Percentiles rank a stretch among this genome's conserved stretches.
phyloP scores from a whole-genome alignment of 2,113 vertebrate species.

The human region DNA sequence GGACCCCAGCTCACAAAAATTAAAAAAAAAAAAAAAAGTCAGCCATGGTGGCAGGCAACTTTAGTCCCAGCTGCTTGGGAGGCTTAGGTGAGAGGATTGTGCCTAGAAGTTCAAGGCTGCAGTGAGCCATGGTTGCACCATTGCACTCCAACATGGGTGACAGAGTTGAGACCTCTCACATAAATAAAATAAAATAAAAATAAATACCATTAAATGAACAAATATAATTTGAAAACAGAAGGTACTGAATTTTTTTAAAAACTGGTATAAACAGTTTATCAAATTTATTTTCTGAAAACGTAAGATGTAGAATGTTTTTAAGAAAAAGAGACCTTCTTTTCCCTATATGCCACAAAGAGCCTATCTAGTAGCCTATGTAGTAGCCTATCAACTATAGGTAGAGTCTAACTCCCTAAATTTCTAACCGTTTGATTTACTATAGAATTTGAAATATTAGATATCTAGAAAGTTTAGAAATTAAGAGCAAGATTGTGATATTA shows the following conservation, averaged over 20 bases:
- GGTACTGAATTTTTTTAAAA: neutral
- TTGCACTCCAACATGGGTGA: too few relatives aligned
- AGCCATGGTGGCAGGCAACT: too few relatives aligned
- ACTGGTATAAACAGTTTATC: neutral
- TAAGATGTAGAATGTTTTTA: neutral
- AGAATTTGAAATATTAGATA: neutral
- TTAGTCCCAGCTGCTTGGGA: too few relatives aligned
- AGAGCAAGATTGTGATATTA: neutral
- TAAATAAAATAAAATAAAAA: too few relatives aligned
- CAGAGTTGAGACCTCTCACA: too few relatives aligned
- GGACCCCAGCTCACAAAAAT: too few relatives aligned
- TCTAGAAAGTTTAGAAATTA: neutral
- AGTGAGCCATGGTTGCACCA: too few relatives aligned
- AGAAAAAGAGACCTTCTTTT: neutral
- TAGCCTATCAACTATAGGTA: neutral
- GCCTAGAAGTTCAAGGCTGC: too few relatives aligned
- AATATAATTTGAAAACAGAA: conserved; percentile 40
- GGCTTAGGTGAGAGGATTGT: too few relatives aligned
- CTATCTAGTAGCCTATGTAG: too few relatives aligned
- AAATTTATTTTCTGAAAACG: neutral
- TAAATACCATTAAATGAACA: neutral
- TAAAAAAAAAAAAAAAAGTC: too few relatives aligned
- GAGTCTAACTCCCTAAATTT: neutral
- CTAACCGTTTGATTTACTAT: neutral
- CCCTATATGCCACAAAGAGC: neutral